phyloP scores from a whole-genome alignment of 2,888 invertebrate species.

The Andrena hattorfiana region DNA sequence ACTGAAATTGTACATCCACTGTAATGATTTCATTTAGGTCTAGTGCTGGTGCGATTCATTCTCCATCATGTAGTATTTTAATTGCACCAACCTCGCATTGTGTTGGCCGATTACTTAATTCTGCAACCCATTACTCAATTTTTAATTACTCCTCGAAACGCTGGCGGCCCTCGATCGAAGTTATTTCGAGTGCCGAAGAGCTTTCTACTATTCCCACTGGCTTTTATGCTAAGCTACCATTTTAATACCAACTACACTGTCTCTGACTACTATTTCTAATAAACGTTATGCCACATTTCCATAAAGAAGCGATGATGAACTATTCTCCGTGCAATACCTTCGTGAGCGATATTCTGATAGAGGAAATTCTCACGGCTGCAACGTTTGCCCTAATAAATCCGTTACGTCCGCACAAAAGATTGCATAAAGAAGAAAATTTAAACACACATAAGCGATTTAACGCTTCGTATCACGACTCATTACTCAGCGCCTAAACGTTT shows the following conservation, averaged over 20 bases:
- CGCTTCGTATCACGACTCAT: conserved; percentile 12
- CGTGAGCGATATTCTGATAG: conserved; percentile 1
- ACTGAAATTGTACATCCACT: not conserved
- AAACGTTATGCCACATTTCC: not conserved
- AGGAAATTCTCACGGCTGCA: conserved; percentile 16
- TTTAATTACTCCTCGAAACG: conserved; percentile 26
- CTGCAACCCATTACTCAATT: conserved; percentile 29
- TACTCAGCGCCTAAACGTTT: conserved; percentile 29
- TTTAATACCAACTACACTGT: not conserved
- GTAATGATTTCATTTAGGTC: conserved; percentile 53
- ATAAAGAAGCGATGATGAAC: not conserved
- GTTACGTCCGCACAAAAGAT: conserved; percentile 22
- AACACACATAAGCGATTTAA: conserved; percentile 19
- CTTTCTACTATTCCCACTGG: too few relatives aligned
- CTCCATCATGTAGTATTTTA: conserved; percentile 18
- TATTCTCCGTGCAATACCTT: not conserved
- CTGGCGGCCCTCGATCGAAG: conserved; percentile 13
- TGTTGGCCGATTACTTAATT: conserved; percentile 42
- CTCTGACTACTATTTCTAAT: not conserved
- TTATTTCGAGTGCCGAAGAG: not conserved
- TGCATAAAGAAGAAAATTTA: conserved; percentile 44
- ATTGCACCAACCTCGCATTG: conserved; percentile 44
- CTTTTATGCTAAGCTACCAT: not conserved
- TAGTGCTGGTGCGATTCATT: conserved; percentile 36
- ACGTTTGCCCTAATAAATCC: conserved; percentile 21